Base-by-base conservation (phyloP, 2,113 vertebrate species). In the Microcebus griseorufus region DNA sequence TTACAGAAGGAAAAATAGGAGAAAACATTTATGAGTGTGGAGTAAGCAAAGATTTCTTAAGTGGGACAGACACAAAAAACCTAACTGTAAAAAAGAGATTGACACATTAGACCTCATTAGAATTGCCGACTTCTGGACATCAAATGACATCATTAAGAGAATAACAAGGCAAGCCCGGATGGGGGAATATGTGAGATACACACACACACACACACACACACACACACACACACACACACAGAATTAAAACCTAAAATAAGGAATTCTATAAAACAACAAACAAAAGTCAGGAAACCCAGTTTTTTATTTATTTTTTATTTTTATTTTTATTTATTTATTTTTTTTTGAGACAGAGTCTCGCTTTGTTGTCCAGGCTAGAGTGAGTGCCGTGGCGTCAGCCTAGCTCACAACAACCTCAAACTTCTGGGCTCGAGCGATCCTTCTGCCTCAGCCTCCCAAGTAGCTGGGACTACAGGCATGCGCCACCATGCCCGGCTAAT, bases 11-110 rank as follows among this genome's bases (percentile, higher is more conserved):
- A 92, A 90, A 83, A 53, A 51, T 27, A 65, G 34, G 51, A 48
- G n/a, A 64, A 90, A 58, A 45, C 3, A 34, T 94, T 90, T 93
- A 72, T 79, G 72, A 88, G 13, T 78, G 85, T 79, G 37, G 73
- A 81, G 65, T 75, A 85, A 92, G 25, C 67, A 72, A 89, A 92
- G 29, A 79, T 60, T 90, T 93, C 91, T 94, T 84, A 95, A 86
- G 32, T 78, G 48, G 20, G 20, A 76, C 13, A 69, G 45, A 42
- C 39, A 37, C 29, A n/a, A 4, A 85, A 69, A 51, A 67, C 5
- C 62, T 88, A 69, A 87, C n/a, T 39, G 34, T 48, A 64, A 62
- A 80, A 76, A 82, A 87, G 48, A 65, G 55, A 70, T 5, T 12
- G 45, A 83, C 58, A 95, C 9, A n/a, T 20, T 42, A 55, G 37